phyloP scores from a whole-genome alignment of 2,797 vertebrate genomes.

The Periparus ater region DNA sequence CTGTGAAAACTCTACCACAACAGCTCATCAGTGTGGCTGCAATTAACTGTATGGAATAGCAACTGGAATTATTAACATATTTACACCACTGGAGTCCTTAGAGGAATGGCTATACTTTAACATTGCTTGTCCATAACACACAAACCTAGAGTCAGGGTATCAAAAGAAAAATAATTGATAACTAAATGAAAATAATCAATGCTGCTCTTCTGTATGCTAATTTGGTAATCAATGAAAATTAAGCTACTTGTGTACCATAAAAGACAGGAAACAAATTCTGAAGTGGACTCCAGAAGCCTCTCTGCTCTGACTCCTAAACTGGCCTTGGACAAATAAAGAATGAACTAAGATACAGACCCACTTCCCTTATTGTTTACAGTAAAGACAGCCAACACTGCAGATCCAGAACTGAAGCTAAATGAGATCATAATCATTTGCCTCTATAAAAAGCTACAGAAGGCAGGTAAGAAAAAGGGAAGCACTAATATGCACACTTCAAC shows the following conservation, averaged over 20 bases:
- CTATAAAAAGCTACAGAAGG: background rate
- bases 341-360: background rate
- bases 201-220: background rate
- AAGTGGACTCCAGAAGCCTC: background rate
- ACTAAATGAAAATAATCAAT: background rate
- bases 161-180: background rate
- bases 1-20: background rate
- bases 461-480: background rate
- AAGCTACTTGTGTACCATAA: background rate
- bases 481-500: background rate
- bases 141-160: background rate
- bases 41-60: background rate
- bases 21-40: background rate
- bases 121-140: background rate
- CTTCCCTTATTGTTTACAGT: background rate
- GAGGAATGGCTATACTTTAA: background rate
- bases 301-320: background rate
- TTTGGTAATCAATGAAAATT: background rate
- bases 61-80: background rate
- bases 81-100: background rate
- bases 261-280: background rate
- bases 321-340: background rate
- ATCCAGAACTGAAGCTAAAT: background rate
- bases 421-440: background rate
- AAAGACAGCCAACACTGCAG: background rate